Base-by-base conservation (phyloP, 2,888 invertebrate genomes). In the Ormyrus pomaceus region DNA sequence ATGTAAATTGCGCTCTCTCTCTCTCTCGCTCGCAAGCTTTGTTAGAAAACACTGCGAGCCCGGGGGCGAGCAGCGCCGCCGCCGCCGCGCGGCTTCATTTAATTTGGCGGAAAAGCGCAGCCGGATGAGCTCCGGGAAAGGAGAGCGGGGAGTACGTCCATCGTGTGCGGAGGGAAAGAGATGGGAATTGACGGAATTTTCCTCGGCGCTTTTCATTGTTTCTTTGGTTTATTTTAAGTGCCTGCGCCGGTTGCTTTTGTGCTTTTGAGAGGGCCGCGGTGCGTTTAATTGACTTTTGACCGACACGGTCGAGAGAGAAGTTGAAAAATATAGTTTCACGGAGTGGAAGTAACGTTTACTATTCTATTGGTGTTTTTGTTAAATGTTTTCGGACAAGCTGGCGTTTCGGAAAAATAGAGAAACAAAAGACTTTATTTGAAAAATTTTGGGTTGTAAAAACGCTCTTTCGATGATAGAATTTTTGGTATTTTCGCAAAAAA, bases 31-130 rank as follows among this genome's bases (percentile, higher is more conserved):
- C 19, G 19, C 9, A 45, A 48, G 74, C 66, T 75, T 75, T 75
- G 74, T 75, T 58, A 51, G 66, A 73, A 73, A 73, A 64, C 56
- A 72, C 55, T 51, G 61, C 5, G 9, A 48, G 6, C 55, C 73
- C 48, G 9, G 50, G 50, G 65, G 65, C 50, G 58, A 19, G 19
- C 19, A 19, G 19, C 19, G 19, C 19, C 19, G 19, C 19, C n/a
- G n/a, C n/a, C n/a, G n/a, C n/a, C n/a, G n/a, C 64, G 65, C 65
- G n/a, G 66, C 58, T 66, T 74, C 65, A 66, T 66, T 74, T 74
- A 74, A 75, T 75, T 75, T 51, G 46, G 45, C 65, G 65, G 46
- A 65, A 58, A 74, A 62, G 72, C 62, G 13, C 46, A 13, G 51
- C 56, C 19, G 19, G 19, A 19, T 19, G 19, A 19, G 19, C 19